Conservation (phyloP, 2,113 vertebrate genomes). For the Amblyornis subalaris region DNA sequence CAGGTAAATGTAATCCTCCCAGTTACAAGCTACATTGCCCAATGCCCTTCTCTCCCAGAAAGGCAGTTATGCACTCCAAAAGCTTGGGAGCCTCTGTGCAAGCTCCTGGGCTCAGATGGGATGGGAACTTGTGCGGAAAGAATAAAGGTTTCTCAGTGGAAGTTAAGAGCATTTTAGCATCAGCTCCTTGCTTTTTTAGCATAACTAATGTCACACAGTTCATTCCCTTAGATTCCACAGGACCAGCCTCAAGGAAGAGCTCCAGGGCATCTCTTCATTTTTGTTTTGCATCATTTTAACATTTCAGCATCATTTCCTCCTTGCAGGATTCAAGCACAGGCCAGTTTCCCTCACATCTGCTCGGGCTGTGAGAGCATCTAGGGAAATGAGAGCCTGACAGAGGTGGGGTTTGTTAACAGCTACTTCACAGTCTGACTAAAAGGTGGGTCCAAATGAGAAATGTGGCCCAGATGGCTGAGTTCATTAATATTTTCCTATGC, state of each 20-base stretch:
- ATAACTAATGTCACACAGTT: neutral
- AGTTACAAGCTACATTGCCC: neutral
- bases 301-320: neutral
- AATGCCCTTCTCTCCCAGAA: neutral
- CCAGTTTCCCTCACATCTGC: neutral
- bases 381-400: neutral
- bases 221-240: neutral
- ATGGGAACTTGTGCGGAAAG: neutral
- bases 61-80: neutral
- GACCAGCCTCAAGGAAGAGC: neutral
- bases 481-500: neutral
- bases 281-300: neutral
- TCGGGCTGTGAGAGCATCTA: neutral
- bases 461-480: neutral
- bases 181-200: neutral
- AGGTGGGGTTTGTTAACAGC: neutral
- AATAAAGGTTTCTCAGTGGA: neutral
- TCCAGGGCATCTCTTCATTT: neutral
- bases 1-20: neutral
- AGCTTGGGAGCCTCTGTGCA: neutral
- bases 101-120: neutral
- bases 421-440: neutral
- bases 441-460: neutral
- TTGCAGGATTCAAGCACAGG: neutral
- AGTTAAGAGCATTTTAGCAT: neutral